Conservation (phyloP, 2,797 vertebrate genomes). For the Crocidura indochinensis region DNA sequence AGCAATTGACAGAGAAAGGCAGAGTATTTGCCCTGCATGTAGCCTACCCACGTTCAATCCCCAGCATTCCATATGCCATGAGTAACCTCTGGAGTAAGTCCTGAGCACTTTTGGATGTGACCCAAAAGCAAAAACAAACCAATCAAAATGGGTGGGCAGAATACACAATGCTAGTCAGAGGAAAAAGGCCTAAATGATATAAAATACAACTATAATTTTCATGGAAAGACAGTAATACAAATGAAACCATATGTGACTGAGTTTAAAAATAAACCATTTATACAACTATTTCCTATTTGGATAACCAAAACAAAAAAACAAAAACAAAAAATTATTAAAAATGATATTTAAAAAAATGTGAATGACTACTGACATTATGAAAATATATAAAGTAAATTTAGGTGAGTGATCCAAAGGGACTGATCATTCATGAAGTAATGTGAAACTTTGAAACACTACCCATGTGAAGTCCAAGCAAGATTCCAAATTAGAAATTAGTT, state of each 20-base stretch:
- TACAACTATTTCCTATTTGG: slow-evolving; percentile 8
- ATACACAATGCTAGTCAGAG: slow-evolving; percentile 6
- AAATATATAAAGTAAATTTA: slow-evolving; percentile 44
- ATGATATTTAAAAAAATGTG: slow-evolving; percentile 37
- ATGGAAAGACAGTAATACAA: slow-evolving; percentile 35
- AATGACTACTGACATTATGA: slow-evolving; percentile 49
- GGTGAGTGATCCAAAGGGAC: not conserved
- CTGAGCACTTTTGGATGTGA: too few species aligned
- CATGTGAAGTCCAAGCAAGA: slow-evolving; percentile 51
- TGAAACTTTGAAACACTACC: slow-evolving; percentile 30
- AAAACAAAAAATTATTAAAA: slow-evolving; percentile 45
- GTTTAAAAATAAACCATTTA: slow-evolving; percentile 57
- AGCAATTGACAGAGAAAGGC: too few species aligned
- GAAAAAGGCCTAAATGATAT: slow-evolving; percentile 9
- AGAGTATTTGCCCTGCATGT: too few species aligned
- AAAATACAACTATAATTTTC: slow-evolving; percentile 49
- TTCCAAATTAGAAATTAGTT: slow-evolving; percentile 64
- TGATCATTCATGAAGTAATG: not conserved
- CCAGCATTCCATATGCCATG: too few species aligned
- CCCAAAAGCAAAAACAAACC: too few species aligned
- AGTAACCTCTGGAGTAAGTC: too few species aligned
- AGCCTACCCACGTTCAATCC: too few species aligned
- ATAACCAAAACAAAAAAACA: slow-evolving; percentile 52
- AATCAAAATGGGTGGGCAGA: too few species aligned
- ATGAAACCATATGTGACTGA: slow-evolving; percentile 56